A percentile compares a stretch with the other conserved stretches of the same genome.
Evolutionary conservation across 2,888 invertebrate genomes (phyloP).

Genomic region (Omphaloscelis lunosa): DNA sequence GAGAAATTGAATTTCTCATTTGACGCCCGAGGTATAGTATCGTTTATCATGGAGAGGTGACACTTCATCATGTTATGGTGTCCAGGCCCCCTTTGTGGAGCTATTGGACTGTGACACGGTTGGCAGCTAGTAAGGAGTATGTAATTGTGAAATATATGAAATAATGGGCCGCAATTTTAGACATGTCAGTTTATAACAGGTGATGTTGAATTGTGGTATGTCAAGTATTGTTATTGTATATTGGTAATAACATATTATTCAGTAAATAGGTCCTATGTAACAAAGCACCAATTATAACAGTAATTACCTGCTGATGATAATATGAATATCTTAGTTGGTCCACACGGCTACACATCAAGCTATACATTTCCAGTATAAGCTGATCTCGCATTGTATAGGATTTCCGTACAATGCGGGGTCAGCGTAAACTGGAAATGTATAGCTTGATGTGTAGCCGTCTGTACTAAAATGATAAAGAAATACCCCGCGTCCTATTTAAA

Average conservation of each 20-base stretch:
- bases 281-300: too few relatives aligned
- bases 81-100: slow-evolving; percentile 81
- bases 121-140: slow-evolving; percentile 74
- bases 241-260: background rate
- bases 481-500: too few relatives aligned
- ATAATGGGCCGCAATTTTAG: slow-evolving; percentile 53
- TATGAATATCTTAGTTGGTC: background rate
- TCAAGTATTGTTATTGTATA: slow-evolving; percentile 10
- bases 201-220: slow-evolving; percentile 15
- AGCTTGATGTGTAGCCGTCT: too few relatives aligned
- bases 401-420: too few relatives aligned
- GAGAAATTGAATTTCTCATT: slow-evolving; percentile 88
- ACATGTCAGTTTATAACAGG: slow-evolving; percentile 43
- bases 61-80: slow-evolving; percentile 87
- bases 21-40: slow-evolving; percentile 80
- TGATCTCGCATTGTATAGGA: too few relatives aligned
- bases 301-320: background rate
- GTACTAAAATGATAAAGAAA: background rate
- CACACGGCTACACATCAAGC: too few relatives aligned
- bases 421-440: too few relatives aligned
- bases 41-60: slow-evolving; percentile 87
- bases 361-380: too few relatives aligned
- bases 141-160: slow-evolving; percentile 52
- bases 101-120: slow-evolving; percentile 81
- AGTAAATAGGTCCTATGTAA: background rate